These are phyloP conservation scores for Orchesella cincta DNA, from an alignment of 1,140 invertebrate genomes.

Conservation along the genomic window DNA sequence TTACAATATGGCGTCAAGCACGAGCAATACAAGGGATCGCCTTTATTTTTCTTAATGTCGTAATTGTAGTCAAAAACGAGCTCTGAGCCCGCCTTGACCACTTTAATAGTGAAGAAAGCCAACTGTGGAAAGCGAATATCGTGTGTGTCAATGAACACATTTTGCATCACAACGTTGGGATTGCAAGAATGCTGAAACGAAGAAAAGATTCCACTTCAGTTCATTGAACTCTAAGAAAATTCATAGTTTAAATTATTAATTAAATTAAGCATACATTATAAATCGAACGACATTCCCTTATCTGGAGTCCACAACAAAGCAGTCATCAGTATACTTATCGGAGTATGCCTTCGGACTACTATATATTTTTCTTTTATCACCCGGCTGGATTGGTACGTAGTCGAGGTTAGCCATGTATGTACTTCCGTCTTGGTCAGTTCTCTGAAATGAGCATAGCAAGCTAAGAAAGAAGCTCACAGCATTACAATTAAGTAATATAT, in stretches of 20 bases:
- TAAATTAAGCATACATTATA: conserved; percentile 53
- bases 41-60: conserved; percentile 58
- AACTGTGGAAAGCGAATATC: conserved; percentile 63
- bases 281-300: conserved; percentile 59
- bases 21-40: conserved; percentile 59
- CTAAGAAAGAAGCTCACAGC: conserved; percentile 53
- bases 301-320: conserved; percentile 60
- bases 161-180: conserved; percentile 63
- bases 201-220: conserved; percentile 40
- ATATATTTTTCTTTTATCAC: background rate
- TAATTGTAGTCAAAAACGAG: conserved; percentile 65
- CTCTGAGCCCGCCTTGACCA: conserved; percentile 61
- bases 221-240: background rate
- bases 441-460: conserved; percentile 86
- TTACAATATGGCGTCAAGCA: conserved; percentile 59
- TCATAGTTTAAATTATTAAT: background rate
- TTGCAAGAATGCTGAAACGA: conserved; percentile 61
- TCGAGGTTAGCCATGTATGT: conserved; percentile 75
- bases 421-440: conserved; percentile 92
- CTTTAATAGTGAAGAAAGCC: conserved; percentile 60
- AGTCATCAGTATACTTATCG: conserved; percentile 52
- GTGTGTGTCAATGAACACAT: conserved; percentile 64
- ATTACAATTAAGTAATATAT: background rate
- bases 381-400: background rate
- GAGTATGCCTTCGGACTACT: conserved; percentile 48